Percentiles rank a stretch among this genome's conserved stretches.
phyloP scores from a whole-genome alignment of 1,140 invertebrate genomes.

The Apocrypta bakeri region DNA sequence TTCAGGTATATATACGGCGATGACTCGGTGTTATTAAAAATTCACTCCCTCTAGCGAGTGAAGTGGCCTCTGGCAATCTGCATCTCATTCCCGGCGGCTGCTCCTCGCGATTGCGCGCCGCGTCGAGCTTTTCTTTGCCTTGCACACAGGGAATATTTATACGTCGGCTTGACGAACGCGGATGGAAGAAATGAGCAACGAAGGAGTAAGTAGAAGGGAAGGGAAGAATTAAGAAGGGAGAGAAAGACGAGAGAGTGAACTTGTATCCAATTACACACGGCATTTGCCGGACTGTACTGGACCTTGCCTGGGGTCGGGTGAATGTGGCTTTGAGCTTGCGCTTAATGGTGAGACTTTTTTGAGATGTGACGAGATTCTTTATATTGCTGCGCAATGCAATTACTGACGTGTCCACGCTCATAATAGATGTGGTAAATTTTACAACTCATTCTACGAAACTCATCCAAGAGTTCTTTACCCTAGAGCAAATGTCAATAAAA shows the following conservation, averaged over 20 bases:
- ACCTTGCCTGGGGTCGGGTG: not conserved
- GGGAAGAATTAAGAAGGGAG: slow-evolving; percentile 45
- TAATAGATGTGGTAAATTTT: too few relatives aligned
- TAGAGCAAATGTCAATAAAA: too few relatives aligned
- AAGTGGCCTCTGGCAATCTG: slow-evolving; percentile 75
- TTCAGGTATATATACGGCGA: slow-evolving; percentile 48
- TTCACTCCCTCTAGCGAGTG: slow-evolving; percentile 71
- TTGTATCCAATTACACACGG: slow-evolving; percentile 65
- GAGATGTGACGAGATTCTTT: not conserved
- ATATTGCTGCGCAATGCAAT: not conserved
- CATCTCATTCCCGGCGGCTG: slow-evolving; percentile 71
- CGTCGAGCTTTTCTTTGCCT: slow-evolving; percentile 34
- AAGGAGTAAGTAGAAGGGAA: too few relatives aligned
- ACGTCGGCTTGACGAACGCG: slow-evolving; percentile 35
- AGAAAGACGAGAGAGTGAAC: slow-evolving; percentile 47
- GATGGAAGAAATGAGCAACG: not conserved
- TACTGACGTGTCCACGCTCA: too few relatives aligned
- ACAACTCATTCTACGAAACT: too few relatives aligned
- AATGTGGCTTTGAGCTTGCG: not conserved
- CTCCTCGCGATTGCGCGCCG: slow-evolving; percentile 25
- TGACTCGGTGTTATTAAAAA: slow-evolving; percentile 72
- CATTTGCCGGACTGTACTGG: slow-evolving; percentile 53
- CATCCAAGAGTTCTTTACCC: too few relatives aligned
- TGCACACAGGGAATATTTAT: not conserved
- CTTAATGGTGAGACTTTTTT: not conserved